These are phyloP conservation scores for Nezara viridula DNA, from an alignment of 2,888 invertebrate species.

Conservation along the genomic window DNA sequence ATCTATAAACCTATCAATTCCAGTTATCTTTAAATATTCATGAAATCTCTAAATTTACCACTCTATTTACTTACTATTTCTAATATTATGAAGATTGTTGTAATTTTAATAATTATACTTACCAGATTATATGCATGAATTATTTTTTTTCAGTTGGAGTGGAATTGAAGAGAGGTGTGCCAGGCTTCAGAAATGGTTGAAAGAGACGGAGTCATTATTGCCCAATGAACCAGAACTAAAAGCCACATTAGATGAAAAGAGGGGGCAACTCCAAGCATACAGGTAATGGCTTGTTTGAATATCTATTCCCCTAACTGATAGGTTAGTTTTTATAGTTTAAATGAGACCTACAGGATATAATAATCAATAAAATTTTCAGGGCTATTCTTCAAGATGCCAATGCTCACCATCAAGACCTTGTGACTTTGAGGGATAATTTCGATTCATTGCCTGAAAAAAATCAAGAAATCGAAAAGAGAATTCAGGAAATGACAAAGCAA, in stretches of 20 bases:
- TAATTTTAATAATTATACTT: not conserved
- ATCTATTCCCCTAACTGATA: not conserved
- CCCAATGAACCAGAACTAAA: constrained; percentile 85
- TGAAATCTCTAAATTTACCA: not conserved
- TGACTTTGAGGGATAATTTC: constrained; percentile 84
- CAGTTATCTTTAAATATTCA: not conserved
- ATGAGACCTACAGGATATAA: not conserved
- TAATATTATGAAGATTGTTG: not conserved
- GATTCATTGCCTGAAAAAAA: constrained; percentile 85
- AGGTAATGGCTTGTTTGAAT: constrained; percentile 69
- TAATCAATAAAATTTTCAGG: constrained; percentile 59
- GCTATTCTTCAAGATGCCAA: constrained; percentile 84
- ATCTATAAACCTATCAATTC: not conserved
- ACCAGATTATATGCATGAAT: not conserved
- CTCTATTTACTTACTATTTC: not conserved
- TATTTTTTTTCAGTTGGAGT: constrained; percentile 76
- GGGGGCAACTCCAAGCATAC: constrained; percentile 87
- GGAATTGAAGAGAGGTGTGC: constrained; percentile 90
- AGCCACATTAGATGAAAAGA: constrained; percentile 91
- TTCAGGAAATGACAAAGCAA: constrained; percentile 79
- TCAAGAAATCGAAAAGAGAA: constrained; percentile 80
- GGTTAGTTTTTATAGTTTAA: constrained; percentile 35
- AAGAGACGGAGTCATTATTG: constrained; percentile 80
- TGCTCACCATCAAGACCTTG: constrained; percentile 87
- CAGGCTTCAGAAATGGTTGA: constrained; percentile 84